phyloP scores from a whole-genome alignment of 2,797 vertebrate species.

The Eulemur coronatus region DNA sequence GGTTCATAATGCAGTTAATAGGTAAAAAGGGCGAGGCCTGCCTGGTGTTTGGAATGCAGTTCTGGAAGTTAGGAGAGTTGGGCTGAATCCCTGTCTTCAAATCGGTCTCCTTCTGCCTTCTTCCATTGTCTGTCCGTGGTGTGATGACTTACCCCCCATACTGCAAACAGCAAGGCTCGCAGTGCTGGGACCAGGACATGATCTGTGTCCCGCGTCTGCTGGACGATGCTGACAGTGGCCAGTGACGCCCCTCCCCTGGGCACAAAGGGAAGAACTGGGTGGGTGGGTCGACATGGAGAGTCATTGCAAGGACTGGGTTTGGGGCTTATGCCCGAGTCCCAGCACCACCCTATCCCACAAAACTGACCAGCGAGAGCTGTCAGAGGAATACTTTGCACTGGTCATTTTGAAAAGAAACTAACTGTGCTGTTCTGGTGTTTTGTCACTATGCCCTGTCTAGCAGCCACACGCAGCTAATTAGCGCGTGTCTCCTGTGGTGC shows the following conservation, averaged over 20 bases:
- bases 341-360: neutral
- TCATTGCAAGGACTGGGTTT: neutral
- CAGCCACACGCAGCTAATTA: neutral
- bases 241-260: neutral
- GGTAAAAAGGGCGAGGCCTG: neutral
- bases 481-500: neutral
- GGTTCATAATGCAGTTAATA: neutral
- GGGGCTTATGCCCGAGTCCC: neutral
- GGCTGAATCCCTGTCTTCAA: neutral
- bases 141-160: neutral
- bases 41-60: neutral
- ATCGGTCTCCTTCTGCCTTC: conserved; percentile 11
- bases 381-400: neutral
- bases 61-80: neutral
- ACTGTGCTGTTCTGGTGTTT: neutral
- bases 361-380: neutral
- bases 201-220: too few species aligned
- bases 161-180: neutral
- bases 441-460: neutral
- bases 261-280: too few species aligned
- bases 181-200: neutral
- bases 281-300: fast-evolving
- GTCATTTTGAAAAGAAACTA: neutral
- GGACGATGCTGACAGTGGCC: neutral
- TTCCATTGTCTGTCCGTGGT: neutral